A percentile compares a stretch with the other conserved stretches of the same genome.
These are phyloP conservation scores for Hippopotamyrus pictus DNA, from an alignment of 2,797 vertebrate species.

Conservation along the genomic window DNA sequence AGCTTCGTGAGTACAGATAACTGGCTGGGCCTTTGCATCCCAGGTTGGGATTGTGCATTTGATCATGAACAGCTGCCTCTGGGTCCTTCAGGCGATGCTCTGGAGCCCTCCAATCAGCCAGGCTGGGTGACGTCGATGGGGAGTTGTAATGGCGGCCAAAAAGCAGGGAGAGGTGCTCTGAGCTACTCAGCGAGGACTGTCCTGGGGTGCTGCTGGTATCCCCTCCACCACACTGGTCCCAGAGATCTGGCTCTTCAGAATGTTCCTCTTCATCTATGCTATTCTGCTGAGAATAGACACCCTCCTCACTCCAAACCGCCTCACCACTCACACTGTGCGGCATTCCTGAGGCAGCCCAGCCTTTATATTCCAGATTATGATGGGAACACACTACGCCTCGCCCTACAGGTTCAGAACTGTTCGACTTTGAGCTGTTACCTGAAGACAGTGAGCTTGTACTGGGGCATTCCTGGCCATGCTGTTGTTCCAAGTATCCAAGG, in stretches of 20 bases:
- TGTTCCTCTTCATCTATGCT: conserved; percentile 58
- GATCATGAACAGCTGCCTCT: conserved; percentile 33
- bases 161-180: conserved; percentile 63
- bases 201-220: conserved; percentile 54
- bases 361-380: conserved; percentile 15
- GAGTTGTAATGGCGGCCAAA: conserved; percentile 58
- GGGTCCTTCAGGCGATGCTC: conserved; percentile 28
- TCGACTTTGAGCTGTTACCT: conserved; percentile 62
- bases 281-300: conserved; percentile 53
- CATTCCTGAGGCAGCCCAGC: conserved; percentile 46
- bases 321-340: conserved; percentile 46
- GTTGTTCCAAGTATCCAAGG: conserved; percentile 51
- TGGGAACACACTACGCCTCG: conserved; percentile 13
- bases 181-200: conserved; percentile 60
- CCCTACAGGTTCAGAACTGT: conserved; percentile 49
- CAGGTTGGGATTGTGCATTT: conserved; percentile 25
- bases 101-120: conserved; percentile 42
- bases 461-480: conserved; percentile 55
- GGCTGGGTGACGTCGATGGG: conserved; percentile 50
- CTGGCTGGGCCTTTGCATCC: conserved; percentile 38
- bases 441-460: conserved; percentile 67
- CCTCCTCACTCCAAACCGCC: conserved; percentile 57
- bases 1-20: conserved; percentile 46
- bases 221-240: conserved; percentile 49
- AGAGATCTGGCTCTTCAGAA: conserved; percentile 31